phyloP scores from a whole-genome alignment of 1,140 invertebrate species.

The Agrilus planipennis region DNA sequence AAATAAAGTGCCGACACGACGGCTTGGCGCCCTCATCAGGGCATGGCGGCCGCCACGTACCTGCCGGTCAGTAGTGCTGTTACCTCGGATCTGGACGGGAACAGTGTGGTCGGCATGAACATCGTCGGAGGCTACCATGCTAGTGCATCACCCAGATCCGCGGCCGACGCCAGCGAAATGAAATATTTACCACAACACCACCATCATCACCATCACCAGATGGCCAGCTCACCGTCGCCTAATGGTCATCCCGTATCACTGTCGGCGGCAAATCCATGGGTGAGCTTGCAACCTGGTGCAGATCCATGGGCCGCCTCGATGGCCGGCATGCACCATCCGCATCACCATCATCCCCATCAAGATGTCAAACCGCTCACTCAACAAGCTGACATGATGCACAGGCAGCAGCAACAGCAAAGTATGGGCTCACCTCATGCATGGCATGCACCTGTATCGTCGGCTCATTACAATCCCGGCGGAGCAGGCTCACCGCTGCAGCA shows the following conservation, averaged over 20 bases:
- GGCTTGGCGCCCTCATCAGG: slow-evolving; percentile 47
- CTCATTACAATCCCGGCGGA: slow-evolving; percentile 66
- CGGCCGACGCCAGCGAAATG: slow-evolving; percentile 77
- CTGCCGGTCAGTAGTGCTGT: slow-evolving; percentile 65
- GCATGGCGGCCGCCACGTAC: slow-evolving; percentile 77
- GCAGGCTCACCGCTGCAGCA: slow-evolving; percentile 68
- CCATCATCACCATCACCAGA: slow-evolving; percentile 60
- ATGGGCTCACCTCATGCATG: slow-evolving; percentile 65
- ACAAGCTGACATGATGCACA: slow-evolving; percentile 42
- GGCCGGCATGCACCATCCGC: slow-evolving; percentile 48
- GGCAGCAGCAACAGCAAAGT: slow-evolving; percentile 44
- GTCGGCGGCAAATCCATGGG: slow-evolving; percentile 67
- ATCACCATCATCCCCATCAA: slow-evolving; percentile 50
- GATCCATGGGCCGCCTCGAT: slow-evolving; percentile 70
- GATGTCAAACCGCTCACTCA: slow-evolving; percentile 54
- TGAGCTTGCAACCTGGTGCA: slow-evolving; percentile 58
- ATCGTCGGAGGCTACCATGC: slow-evolving; percentile 56
- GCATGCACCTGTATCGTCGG: slow-evolving; percentile 71
- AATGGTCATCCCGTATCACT: slow-evolving; percentile 46
- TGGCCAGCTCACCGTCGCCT: slow-evolving; percentile 53
- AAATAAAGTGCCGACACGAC: slow-evolving; percentile 47
- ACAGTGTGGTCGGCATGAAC: slow-evolving; percentile 61
- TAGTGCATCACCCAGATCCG: slow-evolving; percentile 62
- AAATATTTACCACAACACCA: slow-evolving; percentile 86
- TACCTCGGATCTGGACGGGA: slow-evolving; percentile 59